Base-by-base conservation (phyloP, 2,113 vertebrate genomes). In the Tyrannus savana region DNA sequence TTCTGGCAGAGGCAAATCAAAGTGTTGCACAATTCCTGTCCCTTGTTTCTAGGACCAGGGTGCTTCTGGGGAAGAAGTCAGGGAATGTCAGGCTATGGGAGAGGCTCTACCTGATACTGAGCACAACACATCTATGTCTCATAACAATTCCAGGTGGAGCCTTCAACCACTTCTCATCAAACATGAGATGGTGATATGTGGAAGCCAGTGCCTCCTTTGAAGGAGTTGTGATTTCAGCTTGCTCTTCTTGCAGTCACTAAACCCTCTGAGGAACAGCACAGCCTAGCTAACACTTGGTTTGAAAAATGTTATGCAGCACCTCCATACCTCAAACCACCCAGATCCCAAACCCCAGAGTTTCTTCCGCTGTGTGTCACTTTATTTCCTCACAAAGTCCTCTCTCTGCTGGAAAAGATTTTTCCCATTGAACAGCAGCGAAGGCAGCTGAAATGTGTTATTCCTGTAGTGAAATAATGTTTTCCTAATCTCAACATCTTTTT, bases 401-500 rank as follows among this genome's bases (percentile, higher is more conserved):
- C 52, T 67, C 73, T 96, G 60, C 31, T 87, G 86, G 78, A 82
- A 78, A 71, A 39, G 62, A 4, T 55, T 81, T 96, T 84, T 84
- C 80, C 30, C 66, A 47, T 80, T 86, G 27, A 92, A 84, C 90
- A 79, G 92, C 90, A 71, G 58, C 0, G 0, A n/a, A 91, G 68
- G 95, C 96, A 97, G 88, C 92, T 90, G 97, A 97, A 94, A 95
- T 94, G 91, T 81, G 78, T 96, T 97, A 75, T 75, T 96, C 73
- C 90, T 84, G 79, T 18, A 80, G 78, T 83, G 95, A 96, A 97
- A 95, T 93, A 79, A 95, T 91, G 84, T 95, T 96, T 96, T 94
- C 95, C 96, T 96, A 96, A 96, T 97, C 90, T 97, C 95, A 67
- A 96, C 76, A 95, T 97, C 96, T 95, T 92, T 87, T 90, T 78